phyloP scores from a whole-genome alignment of 2,113 vertebrate genomes.

The Cheirogaleus medius region DNA sequence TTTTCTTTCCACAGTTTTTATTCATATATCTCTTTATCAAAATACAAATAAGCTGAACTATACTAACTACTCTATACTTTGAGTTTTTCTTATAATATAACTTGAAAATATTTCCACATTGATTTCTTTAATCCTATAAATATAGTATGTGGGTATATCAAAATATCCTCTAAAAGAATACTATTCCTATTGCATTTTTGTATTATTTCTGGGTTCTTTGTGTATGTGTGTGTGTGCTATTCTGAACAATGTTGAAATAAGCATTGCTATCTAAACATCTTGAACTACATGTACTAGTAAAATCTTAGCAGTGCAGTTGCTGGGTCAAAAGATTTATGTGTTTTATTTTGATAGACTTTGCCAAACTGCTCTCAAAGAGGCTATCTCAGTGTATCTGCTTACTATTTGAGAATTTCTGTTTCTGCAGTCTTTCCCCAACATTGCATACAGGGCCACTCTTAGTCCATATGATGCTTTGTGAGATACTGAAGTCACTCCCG shows the following conservation, averaged over 20 bases:
- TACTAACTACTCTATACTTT: not conserved
- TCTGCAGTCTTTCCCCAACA: not conserved
- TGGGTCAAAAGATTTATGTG: not conserved
- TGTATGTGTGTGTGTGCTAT: not conserved
- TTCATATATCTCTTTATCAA: slow-evolving; percentile 4
- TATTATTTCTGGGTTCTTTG: not conserved
- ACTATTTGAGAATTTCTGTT: not conserved
- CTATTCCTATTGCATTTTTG: not conserved
- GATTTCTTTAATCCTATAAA: not conserved
- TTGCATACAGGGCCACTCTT: not conserved
- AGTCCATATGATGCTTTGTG: not conserved
- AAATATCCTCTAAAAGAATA: not conserved
- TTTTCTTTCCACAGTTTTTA: not conserved
- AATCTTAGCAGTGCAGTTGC: not conserved
- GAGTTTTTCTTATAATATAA: not conserved
- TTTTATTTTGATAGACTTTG: slow-evolving; percentile 53
- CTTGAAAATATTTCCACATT: slow-evolving; percentile 1
- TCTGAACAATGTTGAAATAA: not conserved
- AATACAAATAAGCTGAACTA: not conserved
- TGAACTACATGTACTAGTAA: not conserved
- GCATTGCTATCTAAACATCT: not conserved
- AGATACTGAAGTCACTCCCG: not conserved
- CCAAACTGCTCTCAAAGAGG: not conserved
- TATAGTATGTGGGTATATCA: not conserved
- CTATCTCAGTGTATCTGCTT: not conserved